phyloP scores from a whole-genome alignment of 2,888 invertebrate species.

The Pristionchus mayeri region DNA sequence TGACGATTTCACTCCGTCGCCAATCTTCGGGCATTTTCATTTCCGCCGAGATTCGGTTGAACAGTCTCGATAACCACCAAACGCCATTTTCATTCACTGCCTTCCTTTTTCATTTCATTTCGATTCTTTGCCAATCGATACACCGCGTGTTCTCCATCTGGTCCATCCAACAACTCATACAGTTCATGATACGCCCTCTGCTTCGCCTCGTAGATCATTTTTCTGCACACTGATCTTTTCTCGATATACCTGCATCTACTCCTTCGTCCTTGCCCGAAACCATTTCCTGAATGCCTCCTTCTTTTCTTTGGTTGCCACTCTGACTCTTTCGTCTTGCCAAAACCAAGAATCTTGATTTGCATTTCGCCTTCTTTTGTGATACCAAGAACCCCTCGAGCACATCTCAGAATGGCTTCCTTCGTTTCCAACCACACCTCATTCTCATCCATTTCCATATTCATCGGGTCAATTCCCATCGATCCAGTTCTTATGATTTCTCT shows the following conservation, averaged over 20 bases:
- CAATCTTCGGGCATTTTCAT: neutral
- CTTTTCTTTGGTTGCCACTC: conserved; percentile 1
- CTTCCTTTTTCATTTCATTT: neutral
- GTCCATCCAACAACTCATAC: neutral
- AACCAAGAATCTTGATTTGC: neutral
- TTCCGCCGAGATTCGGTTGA: neutral
- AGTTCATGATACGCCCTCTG: neutral
- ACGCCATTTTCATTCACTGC: neutral
- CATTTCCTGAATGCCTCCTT: neutral
- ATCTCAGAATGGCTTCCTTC: neutral
- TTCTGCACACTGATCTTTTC: neutral
- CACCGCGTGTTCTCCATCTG: conserved; percentile 11
- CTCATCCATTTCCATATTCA: neutral
- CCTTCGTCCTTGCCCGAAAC: neutral
- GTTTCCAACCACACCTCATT: neutral
- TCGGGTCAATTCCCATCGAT: neutral
- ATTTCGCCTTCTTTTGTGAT: neutral
- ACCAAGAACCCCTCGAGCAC: neutral
- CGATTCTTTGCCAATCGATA: neutral
- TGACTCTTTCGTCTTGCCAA: neutral
- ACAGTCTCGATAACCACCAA: neutral
- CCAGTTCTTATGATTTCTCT: neutral
- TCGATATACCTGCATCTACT: neutral
- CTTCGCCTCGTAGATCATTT: neutral
- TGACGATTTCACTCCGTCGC: conserved; percentile 13